A percentile compares a stretch with the other conserved stretches of the same genome.
Conservation (phyloP, 2,113 vertebrate genomes). For the Solea solea region DNA sequence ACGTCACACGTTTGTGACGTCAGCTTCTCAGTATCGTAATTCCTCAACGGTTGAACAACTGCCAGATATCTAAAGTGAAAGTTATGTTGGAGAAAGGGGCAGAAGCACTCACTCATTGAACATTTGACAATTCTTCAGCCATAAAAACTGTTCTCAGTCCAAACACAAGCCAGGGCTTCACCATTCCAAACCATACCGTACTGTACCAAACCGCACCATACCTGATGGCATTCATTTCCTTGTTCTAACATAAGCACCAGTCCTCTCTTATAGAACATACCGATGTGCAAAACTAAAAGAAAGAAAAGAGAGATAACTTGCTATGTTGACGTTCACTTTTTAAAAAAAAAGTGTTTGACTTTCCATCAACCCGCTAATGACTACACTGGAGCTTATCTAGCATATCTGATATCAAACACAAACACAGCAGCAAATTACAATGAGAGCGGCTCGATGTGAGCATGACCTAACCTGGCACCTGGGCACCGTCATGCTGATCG, state of each 20-base stretch:
- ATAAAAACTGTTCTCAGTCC: no score
- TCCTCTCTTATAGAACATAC: background rate
- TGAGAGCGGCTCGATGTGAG: slow-evolving; percentile 44
- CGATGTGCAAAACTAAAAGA: slow-evolving; percentile 14
- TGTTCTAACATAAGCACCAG: background rate
- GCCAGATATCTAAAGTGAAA: no score
- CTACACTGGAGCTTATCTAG: slow-evolving; percentile 58
- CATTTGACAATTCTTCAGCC: no score
- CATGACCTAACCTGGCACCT: slow-evolving; percentile 60
- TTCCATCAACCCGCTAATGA: slow-evolving; percentile 66
- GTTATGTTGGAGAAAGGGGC: no score
- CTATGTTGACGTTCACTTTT: slow-evolving; percentile 36
- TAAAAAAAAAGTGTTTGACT: slow-evolving; percentile 62
- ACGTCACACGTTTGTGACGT: no score
- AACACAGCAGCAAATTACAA: slow-evolving; percentile 64
- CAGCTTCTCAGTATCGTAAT: no score
- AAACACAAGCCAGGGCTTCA: no score
- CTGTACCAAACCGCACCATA: no score
- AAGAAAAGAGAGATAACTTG: slow-evolving; percentile 4
- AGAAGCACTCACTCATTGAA: no score
- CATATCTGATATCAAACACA: slow-evolving; percentile 67
- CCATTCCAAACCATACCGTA: no score
- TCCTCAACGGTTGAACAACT: no score
- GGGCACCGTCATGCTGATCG: slow-evolving; percentile 78
- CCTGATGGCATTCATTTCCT: background rate